Percentiles rank a stretch among this genome's conserved stretches.
These are phyloP conservation scores for Netelia virgata DNA, from an alignment of 2,888 invertebrate species.

Conservation along the genomic window DNA sequence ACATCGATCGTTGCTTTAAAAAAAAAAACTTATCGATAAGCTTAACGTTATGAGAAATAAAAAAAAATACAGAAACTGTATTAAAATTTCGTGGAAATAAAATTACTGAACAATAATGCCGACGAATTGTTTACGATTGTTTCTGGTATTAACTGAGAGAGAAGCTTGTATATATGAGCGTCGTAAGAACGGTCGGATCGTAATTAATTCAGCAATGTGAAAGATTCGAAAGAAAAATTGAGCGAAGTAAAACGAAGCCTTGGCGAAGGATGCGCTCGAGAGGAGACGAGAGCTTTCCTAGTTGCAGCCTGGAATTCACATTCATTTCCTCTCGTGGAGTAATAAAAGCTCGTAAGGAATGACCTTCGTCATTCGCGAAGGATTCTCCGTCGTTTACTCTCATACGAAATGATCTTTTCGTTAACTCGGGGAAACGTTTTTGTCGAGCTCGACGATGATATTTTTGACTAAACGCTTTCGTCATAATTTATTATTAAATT, in stretches of 20 bases:
- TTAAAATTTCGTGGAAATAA: too few relatives aligned
- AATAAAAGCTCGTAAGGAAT: slow-evolving; percentile 40
- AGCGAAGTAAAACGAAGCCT: slow-evolving; percentile 21
- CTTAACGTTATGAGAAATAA: too few relatives aligned
- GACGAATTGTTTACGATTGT: neutral
- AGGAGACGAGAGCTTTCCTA: neutral
- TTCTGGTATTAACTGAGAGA: too few relatives aligned
- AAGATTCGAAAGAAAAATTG: neutral
- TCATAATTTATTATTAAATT: too few relatives aligned
- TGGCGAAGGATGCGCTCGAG: slow-evolving; percentile 4
- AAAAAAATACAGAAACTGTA: too few relatives aligned
- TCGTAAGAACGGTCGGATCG: neutral
- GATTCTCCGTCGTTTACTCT: neutral
- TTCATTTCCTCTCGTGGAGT: slow-evolving; percentile 50
- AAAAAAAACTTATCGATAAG: too few relatives aligned
- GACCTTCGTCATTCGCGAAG: slow-evolving; percentile 20
- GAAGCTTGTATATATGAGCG: too few relatives aligned
- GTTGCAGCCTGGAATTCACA: slow-evolving; percentile 60
- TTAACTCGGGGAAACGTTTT: neutral
- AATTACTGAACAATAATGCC: too few relatives aligned
- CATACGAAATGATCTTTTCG: neutral
- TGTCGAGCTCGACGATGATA: neutral
- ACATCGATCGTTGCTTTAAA: too few relatives aligned
- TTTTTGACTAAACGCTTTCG: too few relatives aligned
- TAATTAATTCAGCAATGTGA: slow-evolving; percentile 20